A percentile compares a stretch with the other conserved stretches of the same genome.
Evolutionary conservation across 2,888 invertebrate genomes (phyloP).

Genomic region (Habroteleia sp.): DNA sequence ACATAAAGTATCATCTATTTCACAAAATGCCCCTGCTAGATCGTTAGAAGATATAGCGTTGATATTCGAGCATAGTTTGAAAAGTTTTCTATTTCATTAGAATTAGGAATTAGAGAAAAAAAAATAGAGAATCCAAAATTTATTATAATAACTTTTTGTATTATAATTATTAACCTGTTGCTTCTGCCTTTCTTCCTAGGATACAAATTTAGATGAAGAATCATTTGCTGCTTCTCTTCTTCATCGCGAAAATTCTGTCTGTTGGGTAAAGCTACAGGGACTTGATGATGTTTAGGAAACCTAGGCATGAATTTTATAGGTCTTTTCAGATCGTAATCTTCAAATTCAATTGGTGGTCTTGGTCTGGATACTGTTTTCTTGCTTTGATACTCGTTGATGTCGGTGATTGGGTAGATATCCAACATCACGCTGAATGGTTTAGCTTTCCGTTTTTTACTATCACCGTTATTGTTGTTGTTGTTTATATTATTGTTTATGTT

Average conservation of each 20-base stretch:
- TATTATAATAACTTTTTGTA: no score
- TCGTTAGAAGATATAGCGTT: no score
- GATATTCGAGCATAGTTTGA: no score
- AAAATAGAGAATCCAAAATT: no score
- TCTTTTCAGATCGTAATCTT: slow-evolving; percentile 71
- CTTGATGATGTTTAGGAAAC: slow-evolving; percentile 67
- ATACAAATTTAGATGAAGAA: slow-evolving; percentile 86
- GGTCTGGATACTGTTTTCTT: slow-evolving; percentile 67
- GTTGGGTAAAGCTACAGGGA: slow-evolving; percentile 68
- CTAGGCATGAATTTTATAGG: slow-evolving; percentile 68
- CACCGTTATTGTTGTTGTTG: slow-evolving; percentile 17
- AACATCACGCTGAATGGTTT: slow-evolving; percentile 86
- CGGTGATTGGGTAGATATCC: slow-evolving; percentile 84
- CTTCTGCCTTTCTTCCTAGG: slow-evolving; percentile 81
- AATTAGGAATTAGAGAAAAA: no score
- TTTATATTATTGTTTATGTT: slow-evolving; percentile 9
- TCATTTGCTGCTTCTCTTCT: slow-evolving; percentile 83
- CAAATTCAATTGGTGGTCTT: slow-evolving; percentile 61
- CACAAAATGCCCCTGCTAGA: no score
- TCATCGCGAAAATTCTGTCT: slow-evolving; percentile 68
- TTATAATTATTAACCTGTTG: no score
- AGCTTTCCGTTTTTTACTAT: slow-evolving; percentile 71
- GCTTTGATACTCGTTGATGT: slow-evolving; percentile 72
- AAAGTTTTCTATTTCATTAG: no score
- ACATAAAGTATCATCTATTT: no score